Evolutionary conservation across 2,888 invertebrate species (phyloP).

Genomic region (Apocheima hispidaria): DNA sequence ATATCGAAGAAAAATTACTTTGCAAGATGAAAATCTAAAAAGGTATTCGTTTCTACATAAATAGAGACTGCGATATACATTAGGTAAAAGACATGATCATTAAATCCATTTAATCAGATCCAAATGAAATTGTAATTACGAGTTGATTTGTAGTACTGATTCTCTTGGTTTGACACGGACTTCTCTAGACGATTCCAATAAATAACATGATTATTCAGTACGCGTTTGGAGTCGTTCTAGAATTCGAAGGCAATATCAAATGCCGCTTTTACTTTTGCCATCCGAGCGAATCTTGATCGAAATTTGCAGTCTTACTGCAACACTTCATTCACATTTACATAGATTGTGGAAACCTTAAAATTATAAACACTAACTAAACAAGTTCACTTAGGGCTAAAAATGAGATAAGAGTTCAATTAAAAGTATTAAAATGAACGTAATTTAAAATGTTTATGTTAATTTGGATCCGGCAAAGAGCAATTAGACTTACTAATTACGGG

Average conservation of each 20-base stretch:
- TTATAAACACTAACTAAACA: conserved; percentile 2
- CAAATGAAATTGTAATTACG: conserved; percentile 23
- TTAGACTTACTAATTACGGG: conserved; percentile 28
- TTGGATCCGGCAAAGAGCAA: conserved; percentile 21
- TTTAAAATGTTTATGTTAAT: conserved; percentile 19
- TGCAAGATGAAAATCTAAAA: background rate
- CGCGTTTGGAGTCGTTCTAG: conserved; percentile 28
- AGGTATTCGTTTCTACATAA: background rate
- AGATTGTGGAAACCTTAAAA: conserved; percentile 14
- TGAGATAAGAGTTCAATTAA: conserved; percentile 21
- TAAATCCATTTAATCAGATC: conserved; percentile 2
- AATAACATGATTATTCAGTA: conserved; percentile 20
- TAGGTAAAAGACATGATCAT: background rate
- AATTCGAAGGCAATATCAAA: conserved; percentile 32
- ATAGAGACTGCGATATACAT: too few species aligned
- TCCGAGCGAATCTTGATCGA: conserved; percentile 34
- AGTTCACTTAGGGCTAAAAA: conserved; percentile 15
- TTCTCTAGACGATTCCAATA: conserved; percentile 20
- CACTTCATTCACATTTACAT: conserved; percentile 18
- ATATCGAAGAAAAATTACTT: background rate
- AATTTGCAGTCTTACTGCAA: conserved; percentile 22
- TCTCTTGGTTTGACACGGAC: conserved; percentile 32
- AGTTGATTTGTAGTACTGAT: conserved; percentile 24
- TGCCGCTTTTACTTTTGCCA: conserved; percentile 30
- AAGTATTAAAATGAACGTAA: conserved; percentile 7